Base-by-base conservation (phyloP, 2,888 invertebrate species). In the Mythimna vitellina region DNA sequence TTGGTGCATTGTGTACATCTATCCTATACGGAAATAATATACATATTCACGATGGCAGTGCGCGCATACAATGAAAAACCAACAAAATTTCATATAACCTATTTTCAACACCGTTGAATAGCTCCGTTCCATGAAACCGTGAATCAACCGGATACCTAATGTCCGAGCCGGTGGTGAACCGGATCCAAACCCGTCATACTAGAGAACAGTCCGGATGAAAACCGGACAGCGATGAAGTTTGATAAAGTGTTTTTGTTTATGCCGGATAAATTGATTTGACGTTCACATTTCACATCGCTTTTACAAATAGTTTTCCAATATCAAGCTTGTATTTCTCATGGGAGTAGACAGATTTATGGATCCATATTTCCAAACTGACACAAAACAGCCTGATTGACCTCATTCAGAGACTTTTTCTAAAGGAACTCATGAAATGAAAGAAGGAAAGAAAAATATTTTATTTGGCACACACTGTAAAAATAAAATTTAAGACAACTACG, bases 201-300 rank as follows among this genome's bases (percentile, higher is more conserved):
- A 8, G 25, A 42, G n/a, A 49, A 65, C 54, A 6, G 12, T 17
- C 49, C 8, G 29, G 12, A 14, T 61, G 56, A 22, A 72, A 70
- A 42, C 20, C 32, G 14, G 20, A 61, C 42, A 12, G 32, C 35
- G 42, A 20, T 46, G 46, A 20, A 35, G 60, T 25, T 64, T 75
- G 65, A 75, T 12, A 25, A 54, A 74, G 65, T 25, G 65, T n/a
- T 35, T 62, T 65, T 49, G n/a, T 17, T 7, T 10, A 4, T 9
- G 53, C 46, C 9, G 8, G 25, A 42, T 22, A 56, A 42, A 54
- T 57, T 70, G 72, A 38, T 49, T 49, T n/a, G n/a, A 49, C 4
- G 49, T 22, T 65, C 14, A 9, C 35, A 49, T 67, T 49, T 35
- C 49, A 49, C 9, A 5, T n/a, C 0, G 12, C 17, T 42, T 22